Evolutionary conservation across 35 echinoderm and acorn worm genomes (phyloP).

Genomic region (Antedon bifida): DNA sequence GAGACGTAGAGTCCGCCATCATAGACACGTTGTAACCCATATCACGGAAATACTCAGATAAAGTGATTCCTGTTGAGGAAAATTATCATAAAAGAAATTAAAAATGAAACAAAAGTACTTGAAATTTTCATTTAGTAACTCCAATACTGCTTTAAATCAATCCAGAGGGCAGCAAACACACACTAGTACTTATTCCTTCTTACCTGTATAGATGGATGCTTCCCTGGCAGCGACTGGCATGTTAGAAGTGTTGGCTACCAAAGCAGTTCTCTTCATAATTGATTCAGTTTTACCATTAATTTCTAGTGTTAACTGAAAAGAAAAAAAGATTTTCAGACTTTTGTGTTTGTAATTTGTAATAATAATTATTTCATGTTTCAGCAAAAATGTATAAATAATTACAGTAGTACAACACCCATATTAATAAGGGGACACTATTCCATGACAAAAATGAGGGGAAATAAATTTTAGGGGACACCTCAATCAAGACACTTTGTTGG

Average conservation of each 20-base stretch:
- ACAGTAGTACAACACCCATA: too few relatives aligned
- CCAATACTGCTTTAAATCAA: neutral
- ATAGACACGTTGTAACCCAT: slow-evolving; percentile 98
- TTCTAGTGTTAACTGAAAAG: slow-evolving; percentile 69
- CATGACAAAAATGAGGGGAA: too few relatives aligned
- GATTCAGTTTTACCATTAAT: slow-evolving; percentile 94
- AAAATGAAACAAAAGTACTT: too few relatives aligned
- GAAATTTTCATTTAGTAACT: too few relatives aligned
- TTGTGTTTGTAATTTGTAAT: too few relatives aligned
- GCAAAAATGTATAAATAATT: too few relatives aligned
- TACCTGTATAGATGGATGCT: slow-evolving; percentile 96
- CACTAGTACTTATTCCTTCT: neutral
- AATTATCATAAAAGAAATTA: neutral
- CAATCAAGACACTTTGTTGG: too few relatives aligned
- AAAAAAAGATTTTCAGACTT: neutral
- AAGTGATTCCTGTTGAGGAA: slow-evolving; percentile 46
- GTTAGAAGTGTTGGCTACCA: slow-evolving; percentile 98
- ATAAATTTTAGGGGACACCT: too few relatives aligned
- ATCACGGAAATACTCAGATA: slow-evolving; percentile 95
- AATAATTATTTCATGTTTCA: too few relatives aligned
- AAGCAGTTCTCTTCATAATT: slow-evolving; percentile 95
- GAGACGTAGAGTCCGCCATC: slow-evolving; percentile 95
- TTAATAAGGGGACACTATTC: too few relatives aligned
- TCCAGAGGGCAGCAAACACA: neutral
- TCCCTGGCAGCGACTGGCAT: slow-evolving; percentile 99